Percentiles rank a stretch among this genome's conserved stretches.
phyloP scores from a whole-genome alignment of 2,113 vertebrate genomes.

The Tursiops truncatus region DNA sequence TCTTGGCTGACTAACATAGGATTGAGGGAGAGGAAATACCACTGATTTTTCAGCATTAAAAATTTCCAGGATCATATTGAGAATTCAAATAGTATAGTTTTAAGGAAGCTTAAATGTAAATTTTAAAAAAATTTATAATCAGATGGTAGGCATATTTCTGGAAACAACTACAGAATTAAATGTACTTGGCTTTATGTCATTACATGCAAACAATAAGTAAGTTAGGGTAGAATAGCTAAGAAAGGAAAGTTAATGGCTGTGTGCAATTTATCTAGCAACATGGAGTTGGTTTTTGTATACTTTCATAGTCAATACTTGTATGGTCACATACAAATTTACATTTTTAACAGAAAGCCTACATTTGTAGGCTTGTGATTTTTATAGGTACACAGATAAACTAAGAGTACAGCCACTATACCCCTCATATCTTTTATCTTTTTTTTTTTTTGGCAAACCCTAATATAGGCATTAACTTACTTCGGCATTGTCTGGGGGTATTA shows the following conservation, averaged over 20 bases:
- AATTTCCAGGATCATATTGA: neutral
- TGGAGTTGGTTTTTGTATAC: neutral
- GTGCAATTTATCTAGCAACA: neutral
- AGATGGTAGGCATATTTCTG: neutral
- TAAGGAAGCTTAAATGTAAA: neutral
- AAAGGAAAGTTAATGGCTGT: neutral
- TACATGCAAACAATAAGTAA: neutral
- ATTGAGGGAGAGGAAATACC: neutral
- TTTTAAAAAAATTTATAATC: neutral
- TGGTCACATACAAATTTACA: neutral
- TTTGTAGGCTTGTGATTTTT: conserved; percentile 43
- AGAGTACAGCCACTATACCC: neutral
- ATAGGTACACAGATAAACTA: neutral
- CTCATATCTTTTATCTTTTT: neutral
- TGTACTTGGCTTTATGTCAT: neutral
- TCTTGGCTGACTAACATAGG: neutral
- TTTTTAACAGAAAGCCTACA: conserved; percentile 6
- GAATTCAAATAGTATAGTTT: conserved; percentile 15
- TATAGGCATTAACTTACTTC: neutral
- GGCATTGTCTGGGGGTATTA: neutral
- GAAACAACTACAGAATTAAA: neutral
- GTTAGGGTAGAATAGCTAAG: neutral
- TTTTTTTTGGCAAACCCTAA: neutral
- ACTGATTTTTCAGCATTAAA: conserved; percentile 38
- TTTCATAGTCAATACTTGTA: neutral